Base-by-base conservation (phyloP, 2,113 vertebrate genomes). In the Barbus barbus region DNA sequence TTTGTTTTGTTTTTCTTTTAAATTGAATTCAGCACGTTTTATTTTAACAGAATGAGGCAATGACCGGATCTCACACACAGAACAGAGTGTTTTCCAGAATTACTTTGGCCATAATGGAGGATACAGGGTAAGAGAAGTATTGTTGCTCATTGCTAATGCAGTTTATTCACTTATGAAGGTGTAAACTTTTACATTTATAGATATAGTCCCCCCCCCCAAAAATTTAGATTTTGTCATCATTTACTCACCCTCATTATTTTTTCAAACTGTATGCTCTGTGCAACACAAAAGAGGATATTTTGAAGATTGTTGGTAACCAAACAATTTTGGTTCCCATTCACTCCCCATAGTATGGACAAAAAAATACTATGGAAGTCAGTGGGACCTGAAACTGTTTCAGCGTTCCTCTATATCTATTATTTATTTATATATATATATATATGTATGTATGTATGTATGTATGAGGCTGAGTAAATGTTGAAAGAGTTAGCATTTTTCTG, bases 1-100 rank as follows among this genome's bases (percentile, higher is more conserved):
- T 36, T 53, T 53, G 20, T 53, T 48, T 48, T 16, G 33, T 36
- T 36, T 38, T 20, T 51, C 5, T 26, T 24, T 44, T 41, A 9
- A 1, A 78, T 71, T 65, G 9, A 81, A 31, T 53, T 51, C n/a
- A 56, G 13, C 3, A 6, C 16, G 11, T 65, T 58, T 74, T 72
- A 58, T n/a, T 56, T 85, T 91, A 92, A 87, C 94, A 99, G 98
- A 99, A 99, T 87, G 98, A 99, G 94, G 98, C 97, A 0, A 99
- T 99, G 98, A 99, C 98, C 12, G 98, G 98, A 91, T 98, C 98
- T 76, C 98, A 99, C 86, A 99, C 97, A 1, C 97, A 98, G 92
- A 98, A 98, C 91, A 91, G 98, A 51, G 97, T 98, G 71, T 97
- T 99, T 83, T 99, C 98, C 48, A 95, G 97, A 65, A 96, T 99